These are phyloP conservation scores for Strix occidentalis DNA, from an alignment of 2,797 vertebrate species.

Conservation along the genomic window DNA sequence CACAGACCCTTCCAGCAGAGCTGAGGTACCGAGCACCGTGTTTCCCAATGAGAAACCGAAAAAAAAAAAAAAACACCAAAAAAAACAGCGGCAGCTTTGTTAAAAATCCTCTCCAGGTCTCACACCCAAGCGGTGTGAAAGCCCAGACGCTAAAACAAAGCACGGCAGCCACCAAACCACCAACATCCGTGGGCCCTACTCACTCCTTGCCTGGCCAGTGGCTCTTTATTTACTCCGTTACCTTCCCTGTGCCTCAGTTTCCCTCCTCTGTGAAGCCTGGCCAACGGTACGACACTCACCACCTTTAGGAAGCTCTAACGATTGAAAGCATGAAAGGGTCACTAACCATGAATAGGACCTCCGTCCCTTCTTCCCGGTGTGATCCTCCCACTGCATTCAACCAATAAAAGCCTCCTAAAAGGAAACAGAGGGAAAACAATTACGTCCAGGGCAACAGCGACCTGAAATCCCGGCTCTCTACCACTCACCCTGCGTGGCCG, in stretches of 20 bases:
- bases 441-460: slow-evolving; percentile 2
- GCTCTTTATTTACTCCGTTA: rapidly evolving
- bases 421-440: slow-evolving; percentile 67
- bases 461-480: neutral
- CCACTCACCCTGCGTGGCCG: neutral
- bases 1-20: neutral
- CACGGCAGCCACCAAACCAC: neutral
- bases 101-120: neutral
- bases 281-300: neutral
- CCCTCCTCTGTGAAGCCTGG: neutral
- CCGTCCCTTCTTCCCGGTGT: slow-evolving; percentile 63
- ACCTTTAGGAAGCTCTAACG: slow-evolving; percentile 67
- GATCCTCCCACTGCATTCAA: slow-evolving; percentile 72
- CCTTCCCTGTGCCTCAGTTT: neutral
- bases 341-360: slow-evolving; percentile 71
- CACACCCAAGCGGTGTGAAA: rapidly evolving
- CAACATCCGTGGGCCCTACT: rapidly evolving
- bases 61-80: no score
- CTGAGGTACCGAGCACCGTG: rapidly evolving
- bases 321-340: slow-evolving; percentile 72
- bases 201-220: neutral
- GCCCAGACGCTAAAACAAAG: neutral
- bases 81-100: neutral
- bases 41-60: neutral
- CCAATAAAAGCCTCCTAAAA: slow-evolving; percentile 72